Evolutionary conservation across 2,113 vertebrate genomes (phyloP), one percentile per base, ranked within the genome.

Genomic region (Indicator indicator): DNA sequence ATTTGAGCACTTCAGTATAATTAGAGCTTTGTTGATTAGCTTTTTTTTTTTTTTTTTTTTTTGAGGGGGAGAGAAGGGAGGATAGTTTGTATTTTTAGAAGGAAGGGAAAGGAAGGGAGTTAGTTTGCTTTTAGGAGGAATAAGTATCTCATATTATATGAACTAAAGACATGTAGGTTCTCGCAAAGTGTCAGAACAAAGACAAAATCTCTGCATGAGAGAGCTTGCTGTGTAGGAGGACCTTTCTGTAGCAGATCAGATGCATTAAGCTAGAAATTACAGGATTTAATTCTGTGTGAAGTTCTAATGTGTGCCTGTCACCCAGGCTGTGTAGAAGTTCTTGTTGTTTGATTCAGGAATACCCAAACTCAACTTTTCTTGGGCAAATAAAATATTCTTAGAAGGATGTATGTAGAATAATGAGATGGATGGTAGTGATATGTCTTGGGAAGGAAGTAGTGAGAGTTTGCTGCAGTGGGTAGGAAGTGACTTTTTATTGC

Each of bases 201-300:
- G 68, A 68, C 68, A 89, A 82, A 94, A 68, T 78, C 94, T 94
- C 93, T 91, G 82, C 82, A 16, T 60, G 85, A 83, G 88, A 79
- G 44, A 86, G 27, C 79, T 89, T 52, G 44, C 85, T 91, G 88
- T 86, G 94, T 95, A 88, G 93, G 93, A 97, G 88, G 85, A 88
- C 77, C 72, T 94, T 79, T 70, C 75, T 59, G 84, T 40, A 91
- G 91, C 55, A 88, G 79, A 95, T 95, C 79, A 88, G 88, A 75
- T 93, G 89, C 91, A 83, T 87, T 94, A 94, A 89, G 72, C 32
- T 60, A 80, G 60, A 93, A 95, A 94, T 95, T 91, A 89, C 68
- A 91, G 92, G 88, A 74, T 89, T 97, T 94, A 93, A 80, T 70
- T 93, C 91, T 54, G 33, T 2, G 1, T 83, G 79, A 93, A 86